These are phyloP conservation scores for Sericinus montela DNA, from an alignment of 2,888 invertebrate species.

Conservation along the genomic window DNA sequence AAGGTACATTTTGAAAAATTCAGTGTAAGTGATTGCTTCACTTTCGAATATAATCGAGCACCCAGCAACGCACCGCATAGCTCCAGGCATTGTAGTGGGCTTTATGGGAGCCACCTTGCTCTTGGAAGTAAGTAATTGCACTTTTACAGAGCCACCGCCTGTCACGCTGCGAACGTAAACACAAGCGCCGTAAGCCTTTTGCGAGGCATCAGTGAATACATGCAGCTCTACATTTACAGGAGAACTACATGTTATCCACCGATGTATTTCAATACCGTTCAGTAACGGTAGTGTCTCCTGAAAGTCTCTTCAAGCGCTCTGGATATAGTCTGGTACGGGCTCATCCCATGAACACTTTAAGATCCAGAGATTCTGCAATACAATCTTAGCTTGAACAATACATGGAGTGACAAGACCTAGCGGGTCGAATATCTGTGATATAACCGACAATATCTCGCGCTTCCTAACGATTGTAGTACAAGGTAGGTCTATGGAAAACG, in stretches of 20 bases:
- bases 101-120: background rate
- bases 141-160: background rate
- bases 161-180: background rate
- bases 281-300: no score
- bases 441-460: background rate
- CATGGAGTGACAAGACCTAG: no score
- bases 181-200: background rate
- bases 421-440: background rate
- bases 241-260: no score
- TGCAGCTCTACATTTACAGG: background rate
- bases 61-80: no score
- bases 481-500: background rate
- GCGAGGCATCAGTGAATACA: background rate
- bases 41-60: background rate
- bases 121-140: background rate
- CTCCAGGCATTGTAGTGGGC: background rate
- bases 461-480: background rate
- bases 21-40: background rate
- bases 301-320: background rate
- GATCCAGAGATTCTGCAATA: no score
- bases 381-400: no score
- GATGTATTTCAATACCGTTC: no score
- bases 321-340: background rate
- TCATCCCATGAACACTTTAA: background rate
- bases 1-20: background rate